Base-by-base conservation (phyloP, 2,113 vertebrate species). In the Melanotaenia duboulayi region DNA sequence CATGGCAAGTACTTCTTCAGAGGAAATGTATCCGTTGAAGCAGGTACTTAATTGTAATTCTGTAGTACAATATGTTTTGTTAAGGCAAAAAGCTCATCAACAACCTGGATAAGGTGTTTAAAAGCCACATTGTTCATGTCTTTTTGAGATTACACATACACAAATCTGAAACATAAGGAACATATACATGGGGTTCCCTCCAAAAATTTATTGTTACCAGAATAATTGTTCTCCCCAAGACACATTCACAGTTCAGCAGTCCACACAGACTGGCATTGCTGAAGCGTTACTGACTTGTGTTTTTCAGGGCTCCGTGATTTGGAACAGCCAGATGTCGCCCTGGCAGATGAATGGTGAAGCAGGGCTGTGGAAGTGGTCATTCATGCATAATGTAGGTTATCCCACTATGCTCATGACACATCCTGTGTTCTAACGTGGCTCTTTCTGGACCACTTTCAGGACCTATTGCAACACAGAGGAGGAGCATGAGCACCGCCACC, bases 1-100 rank as follows among this genome's bases (percentile, higher is more conserved):
- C 97, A 99, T 20, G 98, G 98, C 48, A 99, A 99, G 81, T 98
- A 96, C 84, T 98, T 98, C 92, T 97, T 99, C 93, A 95, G 96
- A 85, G 98, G 97, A 74, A 99, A 99, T 0, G 97, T 99, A 19
- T 96, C 98, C 42, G 87, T 97, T 12, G 97, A 99, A 86, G 95
- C 97, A 92, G 98, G 98, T 99, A 93, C 88, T 32, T 77, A 28
- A 40, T 16, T 62, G n/a, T 3, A n/a, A 42, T 13, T 54, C n/a
- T 44, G 8, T 35, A 20, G 17, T 23, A 16, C 37, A 46, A 17
- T 9, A 8, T 35, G 16, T 11, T 22, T 37, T 35, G 1, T 49
- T 16, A 48, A 24, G 61, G 39, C 40, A 14, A 23, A 69, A 42
- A 8, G 52, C 3, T 11, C 8, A 16, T 32, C 12, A 42, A 9